These are phyloP conservation scores for Listronotus bonariensis DNA, from an alignment of 1,140 invertebrate genomes.

Conservation along the genomic window DNA sequence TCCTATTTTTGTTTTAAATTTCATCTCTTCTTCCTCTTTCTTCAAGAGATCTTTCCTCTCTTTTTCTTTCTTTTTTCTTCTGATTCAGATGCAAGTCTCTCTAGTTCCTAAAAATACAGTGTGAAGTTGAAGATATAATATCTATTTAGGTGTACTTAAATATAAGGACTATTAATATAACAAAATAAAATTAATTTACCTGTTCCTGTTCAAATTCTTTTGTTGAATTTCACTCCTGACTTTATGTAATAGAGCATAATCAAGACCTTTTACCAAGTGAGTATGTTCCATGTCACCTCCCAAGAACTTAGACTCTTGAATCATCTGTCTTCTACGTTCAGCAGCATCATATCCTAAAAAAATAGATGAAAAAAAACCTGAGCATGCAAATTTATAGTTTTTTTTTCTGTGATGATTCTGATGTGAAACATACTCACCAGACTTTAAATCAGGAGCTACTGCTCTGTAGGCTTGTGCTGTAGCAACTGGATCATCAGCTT, in stretches of 20 bases:
- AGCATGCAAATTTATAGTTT: too few species aligned
- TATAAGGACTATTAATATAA: too few species aligned
- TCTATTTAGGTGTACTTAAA: too few species aligned
- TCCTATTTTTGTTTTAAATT: slow-evolving; percentile 80
- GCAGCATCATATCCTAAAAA: slow-evolving; percentile 81
- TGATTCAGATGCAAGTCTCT: slow-evolving; percentile 66
- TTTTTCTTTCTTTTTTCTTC: slow-evolving; percentile 65
- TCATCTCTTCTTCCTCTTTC: slow-evolving; percentile 74
- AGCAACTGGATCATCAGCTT: slow-evolving; percentile 81
- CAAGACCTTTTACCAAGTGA: slow-evolving; percentile 99
- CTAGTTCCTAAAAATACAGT: slow-evolving; percentile 64
- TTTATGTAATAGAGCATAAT: slow-evolving; percentile 99
- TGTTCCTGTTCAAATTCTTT: slow-evolving; percentile 83
- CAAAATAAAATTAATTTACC: slow-evolving; percentile 1
- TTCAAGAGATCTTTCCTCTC: slow-evolving; percentile 65
- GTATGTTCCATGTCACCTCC: slow-evolving; percentile 99
- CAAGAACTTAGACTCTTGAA: slow-evolving; percentile 99
- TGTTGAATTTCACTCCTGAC: slow-evolving; percentile 77
- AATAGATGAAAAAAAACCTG: neutral
- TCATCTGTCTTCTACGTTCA: slow-evolving; percentile 92
- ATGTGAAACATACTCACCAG: slow-evolving; percentile 55
- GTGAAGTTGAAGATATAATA: too few species aligned
- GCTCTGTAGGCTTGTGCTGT: slow-evolving; percentile 91
- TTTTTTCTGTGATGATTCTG: too few species aligned
- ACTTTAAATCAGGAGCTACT: slow-evolving; percentile 93